Conservation (phyloP, 2,888 invertebrate genomes). For the Cantharis flavilabris region DNA sequence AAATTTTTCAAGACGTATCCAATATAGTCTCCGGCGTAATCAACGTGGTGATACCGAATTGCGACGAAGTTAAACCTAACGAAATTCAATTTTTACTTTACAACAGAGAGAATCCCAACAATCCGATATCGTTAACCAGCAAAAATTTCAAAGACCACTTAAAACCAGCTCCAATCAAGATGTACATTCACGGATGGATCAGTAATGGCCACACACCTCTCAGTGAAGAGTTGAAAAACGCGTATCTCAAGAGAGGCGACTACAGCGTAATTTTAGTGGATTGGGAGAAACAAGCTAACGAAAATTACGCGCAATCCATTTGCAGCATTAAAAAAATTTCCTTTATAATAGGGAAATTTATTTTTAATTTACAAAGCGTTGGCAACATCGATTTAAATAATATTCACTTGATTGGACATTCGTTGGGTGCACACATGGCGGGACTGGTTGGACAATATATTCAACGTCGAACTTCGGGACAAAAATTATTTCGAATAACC, state of each 20-base stretch:
- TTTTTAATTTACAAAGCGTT: conserved; percentile 5
- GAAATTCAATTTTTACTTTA: conserved; percentile 10
- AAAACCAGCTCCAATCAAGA: conserved; percentile 8
- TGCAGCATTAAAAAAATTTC: conserved; percentile 10
- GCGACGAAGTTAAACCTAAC: conserved; percentile 4
- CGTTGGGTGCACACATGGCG: conserved; percentile 35
- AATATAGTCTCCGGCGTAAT: conserved; percentile 9
- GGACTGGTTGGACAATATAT: conserved; percentile 32
- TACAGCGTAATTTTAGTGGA: conserved; percentile 23
- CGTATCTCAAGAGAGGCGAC: conserved; percentile 17
- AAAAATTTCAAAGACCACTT: conserved; percentile 5
- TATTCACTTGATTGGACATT: conserved; percentile 37
- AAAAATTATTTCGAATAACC: conserved; percentile 24
- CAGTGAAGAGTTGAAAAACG: conserved; percentile 6
- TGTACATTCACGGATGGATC: conserved; percentile 24
- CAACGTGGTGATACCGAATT: conserved; percentile 16
- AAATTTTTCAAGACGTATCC: conserved; percentile 10
- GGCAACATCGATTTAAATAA: conserved; percentile 11
- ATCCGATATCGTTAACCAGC: conserved; percentile 6
- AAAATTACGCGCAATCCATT: conserved; percentile 17
- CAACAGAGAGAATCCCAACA: conserved; percentile 4
- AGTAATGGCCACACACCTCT: not conserved
- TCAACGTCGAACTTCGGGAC: conserved; percentile 13
- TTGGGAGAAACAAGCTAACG: conserved; percentile 17
- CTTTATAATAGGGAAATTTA: conserved; percentile 15